Percentiles rank a stretch among this genome's conserved stretches.
These are phyloP conservation scores for Myiotriccus ornatus DNA, from an alignment of 2,797 vertebrate genomes.

Conservation along the genomic window DNA sequence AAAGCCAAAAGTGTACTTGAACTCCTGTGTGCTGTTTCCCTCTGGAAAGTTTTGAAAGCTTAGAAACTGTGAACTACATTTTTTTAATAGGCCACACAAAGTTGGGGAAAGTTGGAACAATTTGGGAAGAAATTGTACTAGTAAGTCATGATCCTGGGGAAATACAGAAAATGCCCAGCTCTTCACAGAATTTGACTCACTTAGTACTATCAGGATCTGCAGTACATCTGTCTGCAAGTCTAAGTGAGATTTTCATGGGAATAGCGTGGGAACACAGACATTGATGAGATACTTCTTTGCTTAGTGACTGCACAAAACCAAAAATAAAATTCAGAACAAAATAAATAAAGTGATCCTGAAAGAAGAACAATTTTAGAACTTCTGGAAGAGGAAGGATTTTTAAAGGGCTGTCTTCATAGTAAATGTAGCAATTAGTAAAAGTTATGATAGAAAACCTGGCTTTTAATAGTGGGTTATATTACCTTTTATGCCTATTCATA, in stretches of 20 bases:
- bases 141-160: neutral
- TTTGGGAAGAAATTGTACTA: neutral
- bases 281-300: neutral
- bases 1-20: conserved; percentile 4
- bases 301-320: neutral
- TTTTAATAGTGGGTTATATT: neutral
- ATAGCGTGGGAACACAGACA: conserved; percentile 10
- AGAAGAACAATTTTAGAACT: neutral
- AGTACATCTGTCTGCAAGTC: neutral
- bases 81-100: neutral
- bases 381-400: neutral
- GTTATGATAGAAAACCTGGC: neutral
- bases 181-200: neutral
- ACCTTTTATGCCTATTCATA: neutral
- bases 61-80: neutral
- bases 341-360: neutral
- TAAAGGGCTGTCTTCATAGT: neutral
- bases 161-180: neutral
- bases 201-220: neutral
- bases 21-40: neutral
- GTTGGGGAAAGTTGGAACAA: conserved; percentile 1
- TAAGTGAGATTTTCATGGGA: conserved; percentile 25
- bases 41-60: conserved; percentile 39
- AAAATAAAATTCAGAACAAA: conserved; percentile 34
- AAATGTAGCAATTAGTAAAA: neutral